Evolutionary conservation across 2,797 vertebrate species (phyloP), one percentile per base, ranked within the genome.

Genomic region (Chanos chanos): DNA sequence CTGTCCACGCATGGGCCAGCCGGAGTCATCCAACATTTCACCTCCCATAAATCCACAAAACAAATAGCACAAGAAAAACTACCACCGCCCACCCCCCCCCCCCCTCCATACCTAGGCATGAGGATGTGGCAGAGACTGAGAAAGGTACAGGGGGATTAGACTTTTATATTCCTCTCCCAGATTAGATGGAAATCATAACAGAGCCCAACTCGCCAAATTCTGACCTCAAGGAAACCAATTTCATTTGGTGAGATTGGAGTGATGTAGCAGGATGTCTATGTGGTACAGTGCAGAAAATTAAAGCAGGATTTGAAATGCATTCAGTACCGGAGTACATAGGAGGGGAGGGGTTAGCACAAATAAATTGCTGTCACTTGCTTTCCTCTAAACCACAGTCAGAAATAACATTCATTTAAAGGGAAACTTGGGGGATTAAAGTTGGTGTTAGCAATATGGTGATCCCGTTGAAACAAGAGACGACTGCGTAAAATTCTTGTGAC

Each of bases 171-270:
- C 64, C 57, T 66, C 67, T 54, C 69, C 39, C 56, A 74, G 77
- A 82, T 80, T 77, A 74, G 71, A 82, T 80, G 72, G 61, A 72
- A 77, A 75, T 80, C 75, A 77, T 70, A 79, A 77, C 71, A 77
- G 27, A 65, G 53, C 60, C 71, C 58, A 62, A 68, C 76, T 71
- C 39, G 2, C 45, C 71, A 75, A 83, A 71, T 79, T 64, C 65
- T 77, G 80, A 84, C 78, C 83, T 60, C 63, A 63, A 63, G 50
- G 70, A 79, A 82, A 78, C 73, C 78, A 83, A 76, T 79, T 83
- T 78, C 73, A 83, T 78, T 78, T 77, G 66, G 54, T 64, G 78
- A 72, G 69, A 79, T 70, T 76, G 73, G 56, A 76, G 50, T 62
- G 73, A 72, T 74, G 60, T 72, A 76, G 62, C 47, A 70, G 61